Percentiles rank a stretch among this genome's conserved stretches.
phyloP scores from a whole-genome alignment of 2,888 invertebrate species.

The Camponotus fellah region DNA sequence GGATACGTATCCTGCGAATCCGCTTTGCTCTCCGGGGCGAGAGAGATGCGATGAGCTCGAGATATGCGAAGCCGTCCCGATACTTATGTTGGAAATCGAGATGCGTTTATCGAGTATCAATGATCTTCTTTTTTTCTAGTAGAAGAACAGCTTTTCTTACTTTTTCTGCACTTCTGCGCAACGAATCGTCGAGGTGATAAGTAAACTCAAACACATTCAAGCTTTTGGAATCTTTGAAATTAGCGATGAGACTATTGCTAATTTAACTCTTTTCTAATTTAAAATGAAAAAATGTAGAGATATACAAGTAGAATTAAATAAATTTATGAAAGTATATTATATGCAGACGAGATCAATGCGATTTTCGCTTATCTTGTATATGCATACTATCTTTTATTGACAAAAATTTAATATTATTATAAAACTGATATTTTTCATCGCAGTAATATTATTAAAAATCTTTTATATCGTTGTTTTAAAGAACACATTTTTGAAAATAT shows the following conservation, averaged over 20 bases:
- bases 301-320: neutral
- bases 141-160: neutral
- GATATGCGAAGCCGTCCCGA: constrained; percentile 1
- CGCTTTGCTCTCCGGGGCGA: constrained; percentile 53
- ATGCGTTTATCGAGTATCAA: constrained; percentile 20
- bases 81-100: constrained; percentile 5
- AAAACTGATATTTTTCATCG: neutral
- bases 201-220: neutral
- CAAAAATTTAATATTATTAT: neutral
- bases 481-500: constrained; percentile 6
- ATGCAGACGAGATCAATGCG: neutral
- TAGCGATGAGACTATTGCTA: neutral
- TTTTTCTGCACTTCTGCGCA: neutral
- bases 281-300: neutral
- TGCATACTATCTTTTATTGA: neutral
- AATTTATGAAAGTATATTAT: neutral
- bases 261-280: too few species aligned
- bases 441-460: neutral
- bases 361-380: neutral
- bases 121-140: neutral
- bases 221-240: neutral
- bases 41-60: constrained; percentile 36
- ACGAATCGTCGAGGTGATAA: neutral
- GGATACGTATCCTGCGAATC: constrained; percentile 70
- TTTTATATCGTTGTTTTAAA: neutral